Conservation (phyloP, 2,888 invertebrate species). For the Gryllus longicercus region DNA sequence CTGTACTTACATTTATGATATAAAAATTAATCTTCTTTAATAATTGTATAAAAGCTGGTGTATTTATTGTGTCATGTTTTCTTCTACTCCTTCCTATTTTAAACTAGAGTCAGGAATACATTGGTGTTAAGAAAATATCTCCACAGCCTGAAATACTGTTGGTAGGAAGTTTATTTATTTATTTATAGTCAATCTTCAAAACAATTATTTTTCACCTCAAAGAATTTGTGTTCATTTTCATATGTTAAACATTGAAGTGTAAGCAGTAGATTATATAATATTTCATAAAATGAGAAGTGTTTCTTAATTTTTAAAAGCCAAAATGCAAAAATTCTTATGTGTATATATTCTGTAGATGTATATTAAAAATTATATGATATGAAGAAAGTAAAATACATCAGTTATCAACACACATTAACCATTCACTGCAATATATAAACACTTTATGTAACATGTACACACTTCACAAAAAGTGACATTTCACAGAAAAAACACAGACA, state of each 20-base stretch:
- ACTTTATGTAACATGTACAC: conserved; percentile 1
- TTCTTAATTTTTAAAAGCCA: neutral
- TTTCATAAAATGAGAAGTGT: neutral
- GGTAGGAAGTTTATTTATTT: conserved; percentile 28
- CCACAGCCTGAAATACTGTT: conserved; percentile 28
- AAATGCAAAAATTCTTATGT: conserved; percentile 1
- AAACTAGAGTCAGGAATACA: neutral
- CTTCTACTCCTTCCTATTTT: neutral
- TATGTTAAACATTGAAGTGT: neutral
- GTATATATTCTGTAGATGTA: conserved; percentile 2
- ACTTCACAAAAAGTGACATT: neutral
- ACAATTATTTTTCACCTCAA: conserved; percentile 22
- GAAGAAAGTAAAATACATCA: conserved; percentile 17
- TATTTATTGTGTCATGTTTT: conserved; percentile 7
- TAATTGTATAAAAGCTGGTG: neutral
- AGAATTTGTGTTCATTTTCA: conserved; percentile 7
- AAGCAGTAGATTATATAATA: conserved; percentile 2
- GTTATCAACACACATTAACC: conserved; percentile 10
- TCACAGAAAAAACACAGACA: conserved; percentile 3
- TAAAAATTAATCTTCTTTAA: neutral
- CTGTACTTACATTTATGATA: conserved; percentile 2
- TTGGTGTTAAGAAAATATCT: neutral
- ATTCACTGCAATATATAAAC: conserved; percentile 8
- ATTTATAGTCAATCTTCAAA: conserved; percentile 20
- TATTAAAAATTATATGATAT: neutral